Percentiles rank a stretch among this genome's conserved stretches.
Conservation (phyloP, 2,888 invertebrate species). For the Drosophila kambysellisi region DNA sequence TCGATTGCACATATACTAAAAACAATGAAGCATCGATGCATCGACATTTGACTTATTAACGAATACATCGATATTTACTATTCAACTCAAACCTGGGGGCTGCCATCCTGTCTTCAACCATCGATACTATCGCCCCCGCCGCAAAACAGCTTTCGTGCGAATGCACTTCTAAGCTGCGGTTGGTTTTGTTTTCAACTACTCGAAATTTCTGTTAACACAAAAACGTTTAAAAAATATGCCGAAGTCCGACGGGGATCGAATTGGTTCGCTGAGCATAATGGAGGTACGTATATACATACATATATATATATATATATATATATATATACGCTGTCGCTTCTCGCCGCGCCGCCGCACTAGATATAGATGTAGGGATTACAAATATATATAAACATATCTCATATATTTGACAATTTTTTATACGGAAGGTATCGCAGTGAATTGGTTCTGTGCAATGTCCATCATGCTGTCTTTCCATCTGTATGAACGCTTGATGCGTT, state of each 20-base stretch:
- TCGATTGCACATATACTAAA: conserved; percentile 1
- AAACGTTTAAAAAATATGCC: conserved; percentile 85
- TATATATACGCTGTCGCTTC: not conserved
- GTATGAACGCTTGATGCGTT: too few relatives aligned
- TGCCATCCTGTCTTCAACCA: too few relatives aligned
- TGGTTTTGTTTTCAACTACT: conserved; percentile 58
- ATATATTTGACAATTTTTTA: conserved; percentile 1
- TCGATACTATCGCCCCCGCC: too few relatives aligned
- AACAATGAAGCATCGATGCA: not conserved
- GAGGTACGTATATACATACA: conserved; percentile 88
- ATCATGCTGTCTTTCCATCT: too few relatives aligned
- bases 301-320: too few relatives aligned
- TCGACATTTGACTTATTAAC: too few relatives aligned
- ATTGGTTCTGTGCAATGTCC: too few relatives aligned
- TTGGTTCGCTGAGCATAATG: conserved; percentile 93
- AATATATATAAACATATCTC: conserved; percentile 22
- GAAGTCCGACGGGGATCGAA: conserved; percentile 90
- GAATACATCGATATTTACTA: not conserved
- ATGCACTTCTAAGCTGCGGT: conserved; percentile 29
- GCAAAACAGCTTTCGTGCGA: not conserved
- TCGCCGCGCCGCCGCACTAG: not conserved
- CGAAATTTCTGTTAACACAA: conserved; percentile 45
- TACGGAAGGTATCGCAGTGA: not conserved
- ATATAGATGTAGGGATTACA: conserved; percentile 27
- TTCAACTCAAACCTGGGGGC: conserved; percentile 52